These are phyloP conservation scores for Mesitornis unicolor DNA, from an alignment of 2,113 vertebrate species.

Conservation along the genomic window DNA sequence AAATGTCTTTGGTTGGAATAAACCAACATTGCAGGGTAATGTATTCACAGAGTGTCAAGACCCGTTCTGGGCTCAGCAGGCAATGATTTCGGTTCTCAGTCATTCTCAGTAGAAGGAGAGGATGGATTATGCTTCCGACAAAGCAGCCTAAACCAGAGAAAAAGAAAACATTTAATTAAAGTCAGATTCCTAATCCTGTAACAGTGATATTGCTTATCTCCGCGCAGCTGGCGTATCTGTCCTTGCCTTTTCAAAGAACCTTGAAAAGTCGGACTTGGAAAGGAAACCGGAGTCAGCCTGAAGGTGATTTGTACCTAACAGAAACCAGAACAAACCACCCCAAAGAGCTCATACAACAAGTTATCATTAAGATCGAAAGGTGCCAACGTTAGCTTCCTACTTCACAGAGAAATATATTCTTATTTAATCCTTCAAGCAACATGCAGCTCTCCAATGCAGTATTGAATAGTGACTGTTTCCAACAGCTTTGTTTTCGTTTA, in stretches of 20 bases:
- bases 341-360: neutral
- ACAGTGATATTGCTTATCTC: neutral
- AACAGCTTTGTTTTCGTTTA: neutral
- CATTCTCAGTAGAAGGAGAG: conserved; percentile 26
- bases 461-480: neutral
- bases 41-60: conserved; percentile 87
- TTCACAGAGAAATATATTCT: neutral
- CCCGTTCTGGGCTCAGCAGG: conserved; percentile 85
- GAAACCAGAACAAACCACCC: neutral
- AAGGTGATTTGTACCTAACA: neutral
- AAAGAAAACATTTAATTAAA: conserved; percentile 6
- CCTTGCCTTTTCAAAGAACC: conserved; percentile 6
- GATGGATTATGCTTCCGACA: conserved; percentile 88
- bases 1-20: conserved; percentile 99
- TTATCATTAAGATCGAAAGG: neutral
- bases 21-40: conserved; percentile 93
- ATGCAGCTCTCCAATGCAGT: neutral
- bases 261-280: neutral
- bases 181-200: neutral
- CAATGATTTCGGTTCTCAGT: conserved; percentile 81
- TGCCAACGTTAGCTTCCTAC: neutral
- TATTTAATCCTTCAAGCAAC: neutral
- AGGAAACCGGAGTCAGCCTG: neutral
- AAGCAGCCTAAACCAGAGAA: conserved; percentile 81
- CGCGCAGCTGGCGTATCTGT: neutral